A percentile compares a stretch with the other conserved stretches of the same genome.
These are phyloP conservation scores for Rousettus leschenaultii DNA, from an alignment of 2,113 vertebrate genomes.

Conservation along the genomic window DNA sequence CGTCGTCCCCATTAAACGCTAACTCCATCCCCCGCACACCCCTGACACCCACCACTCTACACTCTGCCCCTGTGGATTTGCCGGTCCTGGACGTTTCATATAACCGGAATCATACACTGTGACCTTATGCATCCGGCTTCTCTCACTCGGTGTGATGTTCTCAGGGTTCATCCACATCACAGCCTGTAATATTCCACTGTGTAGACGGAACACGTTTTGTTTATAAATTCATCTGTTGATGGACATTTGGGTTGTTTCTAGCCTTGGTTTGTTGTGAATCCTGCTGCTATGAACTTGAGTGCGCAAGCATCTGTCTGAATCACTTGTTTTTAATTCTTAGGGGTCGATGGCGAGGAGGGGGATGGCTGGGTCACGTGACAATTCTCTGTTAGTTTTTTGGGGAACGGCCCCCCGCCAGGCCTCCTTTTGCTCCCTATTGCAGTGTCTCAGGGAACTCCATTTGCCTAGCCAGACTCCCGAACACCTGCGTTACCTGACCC, in stretches of 20 bases:
- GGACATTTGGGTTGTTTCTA: background rate
- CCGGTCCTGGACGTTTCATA: rapidly evolving
- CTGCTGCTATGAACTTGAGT: background rate
- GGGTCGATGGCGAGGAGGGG: background rate
- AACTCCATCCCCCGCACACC: no score
- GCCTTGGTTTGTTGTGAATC: background rate
- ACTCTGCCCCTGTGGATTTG: no score
- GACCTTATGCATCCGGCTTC: background rate
- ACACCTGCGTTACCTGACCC: background rate
- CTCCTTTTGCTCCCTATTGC: background rate
- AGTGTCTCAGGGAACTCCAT: background rate
- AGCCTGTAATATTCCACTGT: rapidly evolving
- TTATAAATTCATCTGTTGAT: no score
- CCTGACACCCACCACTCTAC: background rate
- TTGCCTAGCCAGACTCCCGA: background rate
- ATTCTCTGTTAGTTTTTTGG: background rate
- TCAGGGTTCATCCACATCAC: rapidly evolving
- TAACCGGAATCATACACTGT: rapidly evolving
- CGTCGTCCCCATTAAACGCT: background rate
- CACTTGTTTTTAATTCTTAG: no score
- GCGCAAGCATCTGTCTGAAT: background rate
- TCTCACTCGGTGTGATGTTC: background rate
- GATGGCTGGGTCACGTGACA: background rate
- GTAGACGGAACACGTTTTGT: background rate
- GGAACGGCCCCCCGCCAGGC: background rate